These are phyloP conservation scores for Tetragnatha versicolor DNA, from an alignment of 1,140 invertebrate species.

Conservation along the genomic window DNA sequence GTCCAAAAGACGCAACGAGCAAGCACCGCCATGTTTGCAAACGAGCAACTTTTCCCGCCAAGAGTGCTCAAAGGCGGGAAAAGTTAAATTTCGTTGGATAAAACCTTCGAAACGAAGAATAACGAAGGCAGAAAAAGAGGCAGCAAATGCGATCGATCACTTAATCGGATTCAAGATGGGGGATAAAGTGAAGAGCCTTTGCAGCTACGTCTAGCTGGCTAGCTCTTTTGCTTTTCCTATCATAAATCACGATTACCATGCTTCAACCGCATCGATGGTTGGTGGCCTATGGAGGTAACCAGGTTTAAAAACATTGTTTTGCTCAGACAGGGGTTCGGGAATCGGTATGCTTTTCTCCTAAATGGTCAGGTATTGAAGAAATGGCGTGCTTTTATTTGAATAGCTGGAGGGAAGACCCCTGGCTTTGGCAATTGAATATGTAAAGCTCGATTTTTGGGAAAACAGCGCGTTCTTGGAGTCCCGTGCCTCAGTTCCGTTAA, in stretches of 20 bases:
- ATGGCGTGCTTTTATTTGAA: conserved; percentile 12
- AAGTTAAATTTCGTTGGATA: too few relatives aligned
- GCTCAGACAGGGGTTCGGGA: background rate
- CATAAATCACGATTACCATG: conserved; percentile 50
- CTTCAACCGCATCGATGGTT: conserved; percentile 27
- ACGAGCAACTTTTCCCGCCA: too few relatives aligned
- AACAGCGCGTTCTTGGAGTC: background rate
- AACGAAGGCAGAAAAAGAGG: background rate
- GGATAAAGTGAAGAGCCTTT: conserved; percentile 39
- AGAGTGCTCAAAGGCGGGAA: too few relatives aligned
- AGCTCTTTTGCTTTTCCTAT: too few relatives aligned
- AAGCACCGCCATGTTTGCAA: too few relatives aligned
- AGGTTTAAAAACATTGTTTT: conserved; percentile 37
- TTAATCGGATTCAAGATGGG: conserved; percentile 41
- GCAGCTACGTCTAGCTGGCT: conserved; percentile 11
- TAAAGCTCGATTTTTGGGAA: background rate
- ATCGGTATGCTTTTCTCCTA: background rate
- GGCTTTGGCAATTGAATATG: background rate
- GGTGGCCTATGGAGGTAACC: background rate
- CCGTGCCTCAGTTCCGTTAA: too few relatives aligned
- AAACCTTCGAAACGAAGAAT: too few relatives aligned
- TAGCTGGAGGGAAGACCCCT: background rate
- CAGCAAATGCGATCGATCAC: conserved; percentile 31
- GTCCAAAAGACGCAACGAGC: too few relatives aligned
- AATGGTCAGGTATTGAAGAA: background rate